Evolutionary conservation across 2,113 vertebrate species (phyloP).

Genomic region (Passer montanus): DNA sequence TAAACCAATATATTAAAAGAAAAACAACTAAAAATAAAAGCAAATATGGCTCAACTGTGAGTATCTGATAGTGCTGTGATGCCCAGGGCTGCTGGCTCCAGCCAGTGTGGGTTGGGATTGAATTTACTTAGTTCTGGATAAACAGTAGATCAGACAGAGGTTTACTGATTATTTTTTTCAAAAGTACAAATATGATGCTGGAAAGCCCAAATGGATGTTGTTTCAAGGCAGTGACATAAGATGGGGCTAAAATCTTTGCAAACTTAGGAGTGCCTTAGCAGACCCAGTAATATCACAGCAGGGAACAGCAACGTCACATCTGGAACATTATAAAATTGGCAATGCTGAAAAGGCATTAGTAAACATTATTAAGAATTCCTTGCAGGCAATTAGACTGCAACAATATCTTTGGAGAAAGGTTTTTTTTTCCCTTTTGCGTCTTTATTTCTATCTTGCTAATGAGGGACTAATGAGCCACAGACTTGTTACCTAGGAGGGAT

Average conservation of each 20-base stretch:
- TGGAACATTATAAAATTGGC: slow-evolving; percentile 79
- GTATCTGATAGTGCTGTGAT: not conserved
- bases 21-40: not conserved
- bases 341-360: slow-evolving; percentile 79
- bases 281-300: slow-evolving; percentile 69
- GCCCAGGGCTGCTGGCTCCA: not conserved
- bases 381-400: slow-evolving; percentile 80
- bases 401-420: slow-evolving; percentile 75
- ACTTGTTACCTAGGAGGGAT: slow-evolving; percentile 79
- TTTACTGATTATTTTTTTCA: slow-evolving; percentile 35
- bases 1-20: not conserved
- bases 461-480: slow-evolving; percentile 81
- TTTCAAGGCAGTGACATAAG: slow-evolving; percentile 76
- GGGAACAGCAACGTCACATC: slow-evolving; percentile 75
- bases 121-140: not conserved
- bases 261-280: slow-evolving; percentile 63
- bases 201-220: slow-evolving; percentile 60
- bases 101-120: not conserved
- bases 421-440: slow-evolving; percentile 53
- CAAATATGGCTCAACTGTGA: not conserved
- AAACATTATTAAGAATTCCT: slow-evolving; percentile 84
- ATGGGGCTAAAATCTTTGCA: slow-evolving; percentile 79
- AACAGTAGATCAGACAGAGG: not conserved
- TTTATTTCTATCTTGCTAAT: slow-evolving; percentile 81
- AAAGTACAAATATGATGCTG: slow-evolving; percentile 43